Conservation (phyloP, 2,113 vertebrate genomes). For the Gobius niger region DNA sequence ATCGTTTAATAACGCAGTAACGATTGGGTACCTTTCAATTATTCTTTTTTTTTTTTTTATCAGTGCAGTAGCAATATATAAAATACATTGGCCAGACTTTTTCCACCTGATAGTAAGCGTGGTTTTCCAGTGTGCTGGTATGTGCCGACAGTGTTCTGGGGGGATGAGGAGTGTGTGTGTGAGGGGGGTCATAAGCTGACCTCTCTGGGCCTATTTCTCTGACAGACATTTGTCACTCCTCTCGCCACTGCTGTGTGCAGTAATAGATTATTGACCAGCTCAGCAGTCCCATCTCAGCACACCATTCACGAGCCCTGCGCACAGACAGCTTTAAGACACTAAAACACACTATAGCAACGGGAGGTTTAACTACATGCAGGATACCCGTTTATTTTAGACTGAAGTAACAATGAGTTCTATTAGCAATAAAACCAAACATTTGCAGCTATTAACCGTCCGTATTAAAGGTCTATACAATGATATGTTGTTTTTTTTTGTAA, state of each 20-base stretch:
- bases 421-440: background rate
- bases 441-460: background rate
- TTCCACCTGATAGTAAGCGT: background rate
- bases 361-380: conserved; percentile 1
- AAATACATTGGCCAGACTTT: background rate
- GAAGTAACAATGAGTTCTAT: background rate
- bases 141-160: background rate
- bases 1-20: too few species aligned
- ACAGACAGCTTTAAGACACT: conserved; percentile 50
- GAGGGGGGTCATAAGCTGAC: conserved; percentile 76
- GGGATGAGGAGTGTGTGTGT: conserved; percentile 6
- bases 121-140: background rate
- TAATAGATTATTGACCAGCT: conserved; percentile 85
- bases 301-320: conserved; percentile 41
- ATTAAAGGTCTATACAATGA: background rate
- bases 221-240: conserved; percentile 83
- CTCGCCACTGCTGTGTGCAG: conserved; percentile 63
- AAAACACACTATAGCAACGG: conserved; percentile 33
- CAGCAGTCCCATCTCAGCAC: conserved; percentile 72
- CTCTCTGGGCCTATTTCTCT: conserved; percentile 76
- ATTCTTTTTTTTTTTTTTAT: too few species aligned
- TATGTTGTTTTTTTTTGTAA: background rate
- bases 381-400: background rate
- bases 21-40: too few species aligned
- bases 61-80: too few species aligned